Conservation (phyloP, 2,797 vertebrate species). For the Parauchenoglanis ngamensis region DNA sequence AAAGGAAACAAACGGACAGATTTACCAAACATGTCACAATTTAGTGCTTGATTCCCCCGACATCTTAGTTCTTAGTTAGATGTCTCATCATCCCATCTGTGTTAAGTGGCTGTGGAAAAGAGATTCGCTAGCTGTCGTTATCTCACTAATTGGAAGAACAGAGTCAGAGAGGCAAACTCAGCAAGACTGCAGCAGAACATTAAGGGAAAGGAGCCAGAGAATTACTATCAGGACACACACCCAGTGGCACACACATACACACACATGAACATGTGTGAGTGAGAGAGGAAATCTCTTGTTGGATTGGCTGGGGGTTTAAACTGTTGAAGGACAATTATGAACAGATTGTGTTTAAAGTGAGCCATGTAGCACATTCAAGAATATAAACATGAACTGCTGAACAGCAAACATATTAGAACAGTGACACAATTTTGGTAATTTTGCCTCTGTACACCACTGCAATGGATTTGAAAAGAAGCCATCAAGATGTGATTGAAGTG, state of each 20-base stretch:
- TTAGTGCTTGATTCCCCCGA: neutral
- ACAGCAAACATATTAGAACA: too few relatives aligned
- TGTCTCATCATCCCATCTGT: neutral
- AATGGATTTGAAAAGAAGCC: too few relatives aligned
- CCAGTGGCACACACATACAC: neutral
- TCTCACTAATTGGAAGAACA: conserved; percentile 23
- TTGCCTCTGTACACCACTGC: too few relatives aligned
- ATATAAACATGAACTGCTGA: neutral
- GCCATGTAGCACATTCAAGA: conserved; percentile 10
- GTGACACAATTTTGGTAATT: too few relatives aligned
- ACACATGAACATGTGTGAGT: neutral
- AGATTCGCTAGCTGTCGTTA: neutral
- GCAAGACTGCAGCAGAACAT: conserved; percentile 14
- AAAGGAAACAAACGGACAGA: neutral
- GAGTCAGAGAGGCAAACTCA: conserved; percentile 12
- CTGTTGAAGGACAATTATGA: conserved; percentile 39
- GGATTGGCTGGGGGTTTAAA: conserved; percentile 18
- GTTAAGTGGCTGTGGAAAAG: conserved; percentile 6
- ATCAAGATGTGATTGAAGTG: too few relatives aligned
- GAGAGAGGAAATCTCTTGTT: conserved; percentile 1
- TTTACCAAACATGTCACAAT: conserved; percentile 2
- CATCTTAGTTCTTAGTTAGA: conserved; percentile 19
- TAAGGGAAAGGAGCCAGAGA: conserved; percentile 14
- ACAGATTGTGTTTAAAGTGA: conserved; percentile 41
- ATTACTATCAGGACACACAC: neutral